These are phyloP conservation scores for Bufo bufo DNA, from an alignment of 2,113 vertebrate species.

Conservation along the genomic window DNA sequence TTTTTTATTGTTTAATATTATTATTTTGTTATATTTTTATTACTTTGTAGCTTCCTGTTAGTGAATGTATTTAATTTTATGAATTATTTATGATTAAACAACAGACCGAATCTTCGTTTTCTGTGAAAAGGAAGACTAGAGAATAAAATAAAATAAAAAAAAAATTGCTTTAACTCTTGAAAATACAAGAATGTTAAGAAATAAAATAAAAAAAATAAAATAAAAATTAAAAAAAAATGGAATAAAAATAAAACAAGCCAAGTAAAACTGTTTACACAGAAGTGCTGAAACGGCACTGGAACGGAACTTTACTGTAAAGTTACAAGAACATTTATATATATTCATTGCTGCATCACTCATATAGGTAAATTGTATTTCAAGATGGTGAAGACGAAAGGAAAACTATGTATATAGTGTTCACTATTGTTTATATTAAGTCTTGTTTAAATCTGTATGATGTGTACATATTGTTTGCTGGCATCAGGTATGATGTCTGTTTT, in stretches of 20 bases:
- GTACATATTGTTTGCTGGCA: constrained; percentile 99
- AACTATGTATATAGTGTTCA: constrained; percentile 98
- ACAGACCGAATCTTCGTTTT: constrained; percentile 99
- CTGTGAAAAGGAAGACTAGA: constrained; percentile 99
- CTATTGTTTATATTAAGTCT: constrained; percentile 99
- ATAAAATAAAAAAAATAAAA: constrained; percentile 91
- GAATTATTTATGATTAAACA: constrained; percentile 99
- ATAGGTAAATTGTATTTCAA: constrained; percentile 86
- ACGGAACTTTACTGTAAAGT: constrained; percentile 93
- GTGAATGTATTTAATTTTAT: constrained; percentile 99
- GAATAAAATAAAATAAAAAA: background rate
- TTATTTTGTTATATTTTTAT: constrained; percentile 88
- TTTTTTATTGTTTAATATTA: constrained; percentile 80
- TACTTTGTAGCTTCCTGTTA: constrained; percentile 99
- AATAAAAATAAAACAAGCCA: constrained; percentile 99
- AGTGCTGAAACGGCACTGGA: constrained; percentile 89
- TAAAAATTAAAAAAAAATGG: constrained; percentile 99
- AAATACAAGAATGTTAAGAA: constrained; percentile 97
- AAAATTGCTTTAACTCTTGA: constrained; percentile 98
- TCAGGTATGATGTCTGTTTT: constrained; percentile 99
- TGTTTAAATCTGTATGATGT: constrained; percentile 99
- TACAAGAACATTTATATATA: constrained; percentile 91
- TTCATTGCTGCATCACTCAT: constrained; percentile 87
- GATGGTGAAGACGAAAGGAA: constrained; percentile 80
- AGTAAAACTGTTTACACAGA: constrained; percentile 99